Evolutionary conservation across 1,140 invertebrate genomes (phyloP).

Genomic region (Papilio helenus): DNA sequence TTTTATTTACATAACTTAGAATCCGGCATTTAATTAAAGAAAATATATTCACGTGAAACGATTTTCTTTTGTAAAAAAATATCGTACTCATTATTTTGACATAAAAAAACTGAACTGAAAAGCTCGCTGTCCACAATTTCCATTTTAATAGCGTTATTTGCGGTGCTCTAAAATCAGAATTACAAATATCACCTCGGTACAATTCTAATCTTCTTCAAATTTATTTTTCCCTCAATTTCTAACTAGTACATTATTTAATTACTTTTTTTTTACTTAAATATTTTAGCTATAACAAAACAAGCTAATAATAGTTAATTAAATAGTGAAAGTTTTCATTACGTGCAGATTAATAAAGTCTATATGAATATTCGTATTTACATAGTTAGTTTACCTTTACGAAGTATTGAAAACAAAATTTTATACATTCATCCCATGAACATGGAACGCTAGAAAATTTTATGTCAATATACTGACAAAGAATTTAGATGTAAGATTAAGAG

Average conservation of each 20-base stretch:
- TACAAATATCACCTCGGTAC: background rate
- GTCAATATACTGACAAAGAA: background rate
- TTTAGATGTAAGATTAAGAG: background rate
- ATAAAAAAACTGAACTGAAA: background rate
- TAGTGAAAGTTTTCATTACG: background rate
- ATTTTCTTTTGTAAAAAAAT: background rate
- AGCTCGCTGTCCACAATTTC: background rate
- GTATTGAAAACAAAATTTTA: background rate
- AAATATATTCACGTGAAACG: background rate
- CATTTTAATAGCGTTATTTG: background rate
- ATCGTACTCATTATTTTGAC: background rate
- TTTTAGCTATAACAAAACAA: background rate
- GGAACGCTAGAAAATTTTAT: background rate
- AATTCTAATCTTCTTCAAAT: conserved; percentile 10
- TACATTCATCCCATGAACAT: background rate
- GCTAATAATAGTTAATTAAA: background rate
- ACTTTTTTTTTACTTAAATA: too few species aligned
- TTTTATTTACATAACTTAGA: too few species aligned
- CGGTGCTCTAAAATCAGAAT: conserved; percentile 1
- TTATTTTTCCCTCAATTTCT: background rate
- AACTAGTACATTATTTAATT: too few species aligned
- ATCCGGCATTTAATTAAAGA: too few species aligned
- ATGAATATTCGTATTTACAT: too few species aligned
- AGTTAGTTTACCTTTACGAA: background rate
- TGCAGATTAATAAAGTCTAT: background rate